A percentile compares a stretch with the other conserved stretches of the same genome.
Conservation (phyloP, 2,888 invertebrate genomes). For the Nephrotoma flavescens region DNA sequence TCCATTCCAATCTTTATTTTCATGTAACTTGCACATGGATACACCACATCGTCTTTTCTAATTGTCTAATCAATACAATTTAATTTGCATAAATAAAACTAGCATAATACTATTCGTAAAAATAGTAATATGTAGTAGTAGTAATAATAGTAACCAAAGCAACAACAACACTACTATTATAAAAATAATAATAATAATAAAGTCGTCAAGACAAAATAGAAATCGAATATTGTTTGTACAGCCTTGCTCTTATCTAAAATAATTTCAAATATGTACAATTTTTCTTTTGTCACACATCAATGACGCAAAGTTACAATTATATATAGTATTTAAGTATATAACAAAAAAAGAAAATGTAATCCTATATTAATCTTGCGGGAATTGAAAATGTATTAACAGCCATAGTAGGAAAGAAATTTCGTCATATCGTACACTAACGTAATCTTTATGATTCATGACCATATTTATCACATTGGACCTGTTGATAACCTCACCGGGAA, state of each 20-base stretch:
- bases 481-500: background rate
- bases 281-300: background rate
- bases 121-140: background rate
- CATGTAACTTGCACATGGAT: background rate
- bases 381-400: too few species aligned
- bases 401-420: too few species aligned
- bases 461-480: background rate
- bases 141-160: background rate
- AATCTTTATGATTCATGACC: background rate
- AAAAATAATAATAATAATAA: background rate
- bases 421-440: background rate
- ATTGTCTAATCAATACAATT: background rate
- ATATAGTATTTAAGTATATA: background rate
- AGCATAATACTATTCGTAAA: background rate
- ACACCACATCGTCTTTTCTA: background rate
- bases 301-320: background rate
- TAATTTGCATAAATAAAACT: background rate
- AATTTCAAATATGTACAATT: background rate
- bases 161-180: background rate
- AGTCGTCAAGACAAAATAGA: background rate
- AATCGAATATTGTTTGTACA: background rate
- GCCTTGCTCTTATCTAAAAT: background rate
- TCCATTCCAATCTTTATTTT: background rate
- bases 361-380: background rate
- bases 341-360: background rate